Base-by-base conservation (phyloP, 2,797 vertebrate genomes). In the Poecilia wingei region DNA sequence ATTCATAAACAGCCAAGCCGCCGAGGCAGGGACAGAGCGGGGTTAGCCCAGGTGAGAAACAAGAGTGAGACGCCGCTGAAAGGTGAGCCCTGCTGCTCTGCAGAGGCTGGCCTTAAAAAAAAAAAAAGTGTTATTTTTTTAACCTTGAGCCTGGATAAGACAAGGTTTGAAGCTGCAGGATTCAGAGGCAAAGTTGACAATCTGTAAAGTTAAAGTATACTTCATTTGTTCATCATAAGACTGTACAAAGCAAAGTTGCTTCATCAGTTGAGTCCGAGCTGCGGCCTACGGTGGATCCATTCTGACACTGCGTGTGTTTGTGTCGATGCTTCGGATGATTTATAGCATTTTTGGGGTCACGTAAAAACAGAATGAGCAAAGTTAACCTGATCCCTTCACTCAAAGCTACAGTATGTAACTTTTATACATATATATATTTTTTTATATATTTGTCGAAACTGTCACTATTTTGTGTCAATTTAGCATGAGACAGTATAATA, bases 1-100 rank as follows among this genome's bases (percentile, higher is more conserved):
- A 92, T 75, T 82, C 81, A 25, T 76, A 82, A 79, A 80, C 22
- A 9, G n/a, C 49, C 9, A 5, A 79, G 80, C 16, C 3, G 80
- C 16, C 2, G 33, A 76, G 55, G 74, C 45, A 72, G 51, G 46
- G 33, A 14, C 31, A 49, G 39, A 53, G 22, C 61, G 45, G 76
- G 86, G 84, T 87, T 74, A 86, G 75, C 55, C 70, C 39, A 82
- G 87, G 89, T 79, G 75, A 89, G 70, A 51, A 77, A 51, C 45
- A 72, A 13, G 46, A 66, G 41, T 5, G 43, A 71, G 45, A 75
- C 39, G 10, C 41, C 28, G 72, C 18, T 46, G 43, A 25, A 70
- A 72, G 7, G 18, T 71, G 49, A 64, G 57, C 53, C 18, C 36
- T n/a, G 43, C 74, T 14, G 51, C 41, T 28, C 46, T 59, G 69